Conservation (phyloP, 2,888 invertebrate genomes). For the Folsomia candida region DNA sequence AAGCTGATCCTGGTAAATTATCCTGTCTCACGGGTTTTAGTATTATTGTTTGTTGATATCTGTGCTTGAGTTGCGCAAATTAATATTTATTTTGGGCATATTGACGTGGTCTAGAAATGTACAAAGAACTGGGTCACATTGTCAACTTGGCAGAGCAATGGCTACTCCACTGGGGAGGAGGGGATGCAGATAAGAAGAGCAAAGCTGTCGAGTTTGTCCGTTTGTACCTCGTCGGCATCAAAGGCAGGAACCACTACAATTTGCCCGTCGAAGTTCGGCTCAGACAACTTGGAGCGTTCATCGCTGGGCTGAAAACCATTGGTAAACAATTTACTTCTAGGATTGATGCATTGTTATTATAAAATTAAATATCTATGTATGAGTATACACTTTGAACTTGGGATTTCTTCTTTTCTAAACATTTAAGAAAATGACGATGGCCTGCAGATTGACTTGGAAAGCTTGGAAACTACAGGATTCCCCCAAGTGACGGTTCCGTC, state of each 20-base stretch:
- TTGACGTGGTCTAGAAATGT: conserved; percentile 25
- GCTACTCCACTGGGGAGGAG: conserved; percentile 15
- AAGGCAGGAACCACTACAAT: conserved; percentile 18
- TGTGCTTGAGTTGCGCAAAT: no score
- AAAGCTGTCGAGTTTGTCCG: conserved; percentile 18
- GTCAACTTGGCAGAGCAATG: conserved; percentile 31
- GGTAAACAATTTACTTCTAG: background rate
- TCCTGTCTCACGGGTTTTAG: no score
- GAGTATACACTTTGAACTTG: no score
- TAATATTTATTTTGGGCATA: no score
- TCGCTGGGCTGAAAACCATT: conserved; percentile 23
- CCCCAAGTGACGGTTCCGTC: no score
- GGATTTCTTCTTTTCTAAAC: no score
- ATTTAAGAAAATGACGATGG: no score
- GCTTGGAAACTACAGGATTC: background rate
- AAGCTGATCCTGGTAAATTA: conserved; percentile 28
- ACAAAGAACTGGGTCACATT: conserved; percentile 28
- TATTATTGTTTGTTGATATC: no score
- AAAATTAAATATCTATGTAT: no score
- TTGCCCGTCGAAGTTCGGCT: conserved; percentile 24
- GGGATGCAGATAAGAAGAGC: conserved; percentile 11
- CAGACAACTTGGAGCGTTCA: conserved; percentile 28
- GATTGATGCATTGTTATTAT: background rate
- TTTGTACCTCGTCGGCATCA: conserved; percentile 24
- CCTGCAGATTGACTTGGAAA: background rate